Evolutionary conservation across 2,797 vertebrate genomes (phyloP).

Genomic region (Coranthus polyacanthus): DNA sequence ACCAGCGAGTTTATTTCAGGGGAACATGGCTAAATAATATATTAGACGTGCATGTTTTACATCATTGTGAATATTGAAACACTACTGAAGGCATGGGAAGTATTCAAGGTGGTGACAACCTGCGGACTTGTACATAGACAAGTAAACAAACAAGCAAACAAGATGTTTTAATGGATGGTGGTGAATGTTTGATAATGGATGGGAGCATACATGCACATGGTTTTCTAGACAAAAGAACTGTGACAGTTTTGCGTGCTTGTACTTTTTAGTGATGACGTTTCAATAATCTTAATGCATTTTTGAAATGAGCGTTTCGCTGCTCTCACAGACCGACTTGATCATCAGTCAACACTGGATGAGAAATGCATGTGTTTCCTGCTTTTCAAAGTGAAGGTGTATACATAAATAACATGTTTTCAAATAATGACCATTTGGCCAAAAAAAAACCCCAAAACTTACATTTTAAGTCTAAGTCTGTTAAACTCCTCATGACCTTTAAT

Average conservation of each 20-base stretch:
- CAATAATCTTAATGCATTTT: constrained; percentile 60
- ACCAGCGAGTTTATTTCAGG: constrained; percentile 84
- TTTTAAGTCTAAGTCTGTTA: neutral
- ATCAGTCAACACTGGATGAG: constrained; percentile 59
- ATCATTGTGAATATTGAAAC: constrained; percentile 92
- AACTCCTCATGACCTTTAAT: constrained; percentile 37
- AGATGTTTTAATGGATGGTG: constrained; percentile 84
- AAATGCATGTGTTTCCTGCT: constrained; percentile 36
- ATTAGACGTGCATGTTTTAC: constrained; percentile 89
- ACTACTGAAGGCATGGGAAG: constrained; percentile 79
- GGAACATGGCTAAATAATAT: constrained; percentile 92
- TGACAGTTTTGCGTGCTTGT: constrained; percentile 85
- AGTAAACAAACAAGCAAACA: constrained; percentile 81
- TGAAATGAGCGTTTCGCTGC: constrained; percentile 31
- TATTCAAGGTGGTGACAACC: constrained; percentile 78
- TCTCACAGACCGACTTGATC: constrained; percentile 34
- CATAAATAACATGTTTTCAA: neutral
- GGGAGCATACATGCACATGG: constrained; percentile 74
- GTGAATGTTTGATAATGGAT: constrained; percentile 77
- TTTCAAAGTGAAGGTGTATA: neutral
- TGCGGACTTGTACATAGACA: constrained; percentile 48
- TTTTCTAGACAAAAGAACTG: constrained; percentile 83
- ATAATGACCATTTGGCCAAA: constrained; percentile 23
- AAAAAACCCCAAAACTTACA: too few species aligned
- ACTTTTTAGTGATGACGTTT: constrained; percentile 64